These are phyloP conservation scores for Gallinago jamesoni DNA, from an alignment of 2,113 vertebrate genomes.

Conservation along the genomic window DNA sequence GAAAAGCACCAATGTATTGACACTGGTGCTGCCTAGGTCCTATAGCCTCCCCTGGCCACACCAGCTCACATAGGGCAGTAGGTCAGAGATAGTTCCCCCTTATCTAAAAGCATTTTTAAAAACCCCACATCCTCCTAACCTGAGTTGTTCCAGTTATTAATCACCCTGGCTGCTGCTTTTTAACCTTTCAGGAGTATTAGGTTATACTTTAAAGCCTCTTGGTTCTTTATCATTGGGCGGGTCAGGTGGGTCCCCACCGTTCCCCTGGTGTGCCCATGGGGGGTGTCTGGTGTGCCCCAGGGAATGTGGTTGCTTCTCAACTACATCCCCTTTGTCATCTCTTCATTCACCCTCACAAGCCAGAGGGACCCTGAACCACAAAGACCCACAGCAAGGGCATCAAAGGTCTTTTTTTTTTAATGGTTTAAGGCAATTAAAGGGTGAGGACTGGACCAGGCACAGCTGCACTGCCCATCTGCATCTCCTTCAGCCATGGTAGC, in stretches of 20 bases:
- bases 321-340: neutral
- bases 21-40: neutral
- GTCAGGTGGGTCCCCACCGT: accelerated
- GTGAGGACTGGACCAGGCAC: neutral
- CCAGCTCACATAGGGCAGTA: too few relatives aligned
- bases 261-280: neutral
- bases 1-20: neutral
- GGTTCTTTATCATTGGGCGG: neutral
- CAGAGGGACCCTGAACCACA: neutral
- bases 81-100: neutral
- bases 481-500: neutral
- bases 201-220: neutral
- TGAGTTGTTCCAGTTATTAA: neutral
- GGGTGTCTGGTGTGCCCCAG: neutral
- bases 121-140: neutral
- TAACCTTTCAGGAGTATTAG: neutral
- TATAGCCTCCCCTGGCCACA: accelerated
- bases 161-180: neutral
- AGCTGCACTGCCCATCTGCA: neutral
- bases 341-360: accelerated
- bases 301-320: neutral
- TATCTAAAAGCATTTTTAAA: neutral
- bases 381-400: neutral
- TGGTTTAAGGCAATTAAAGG: neutral
- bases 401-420: neutral